These are phyloP conservation scores for Furnarius figulus DNA, from an alignment of 2,113 vertebrate genomes.

Conservation along the genomic window DNA sequence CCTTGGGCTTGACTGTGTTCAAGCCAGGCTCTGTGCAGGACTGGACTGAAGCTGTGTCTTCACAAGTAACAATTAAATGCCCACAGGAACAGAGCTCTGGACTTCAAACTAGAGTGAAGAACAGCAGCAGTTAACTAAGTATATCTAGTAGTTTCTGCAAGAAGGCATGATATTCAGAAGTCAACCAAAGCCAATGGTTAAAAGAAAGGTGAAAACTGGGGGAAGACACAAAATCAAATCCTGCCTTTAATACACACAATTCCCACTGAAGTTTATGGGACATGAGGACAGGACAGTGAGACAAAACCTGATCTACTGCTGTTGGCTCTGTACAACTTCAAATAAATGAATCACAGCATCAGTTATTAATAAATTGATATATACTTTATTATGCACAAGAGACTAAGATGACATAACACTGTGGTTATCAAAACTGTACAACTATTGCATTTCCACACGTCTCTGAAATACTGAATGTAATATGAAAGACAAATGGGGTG, in stretches of 20 bases:
- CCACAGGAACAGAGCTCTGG: not conserved
- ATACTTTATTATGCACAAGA: conserved; percentile 84
- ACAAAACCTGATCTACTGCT: not conserved
- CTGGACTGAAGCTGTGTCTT: not conserved
- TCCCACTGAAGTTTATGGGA: not conserved
- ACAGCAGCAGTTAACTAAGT: not conserved
- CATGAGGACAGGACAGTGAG: not conserved
- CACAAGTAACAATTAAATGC: not conserved
- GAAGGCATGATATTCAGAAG: not conserved
- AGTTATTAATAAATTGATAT: conserved; percentile 72
- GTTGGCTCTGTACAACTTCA: not conserved
- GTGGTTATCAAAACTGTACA: conserved; percentile 82
- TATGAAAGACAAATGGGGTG: conserved; percentile 58
- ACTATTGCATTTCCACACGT: conserved; percentile 68
- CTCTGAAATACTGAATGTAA: conserved; percentile 65
- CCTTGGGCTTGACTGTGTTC: not conserved
- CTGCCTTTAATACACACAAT: not conserved
- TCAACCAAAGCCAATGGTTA: not conserved
- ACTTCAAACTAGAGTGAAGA: not conserved
- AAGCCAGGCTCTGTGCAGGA: not conserved
- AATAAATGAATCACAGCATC: not conserved
- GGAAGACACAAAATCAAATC: not conserved
- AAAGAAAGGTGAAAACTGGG: not conserved
- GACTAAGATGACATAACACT: conserved; percentile 73
- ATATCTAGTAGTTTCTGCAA: not conserved